Evolutionary conservation across 2,797 vertebrate genomes (phyloP), one percentile per base, ranked within the genome.

Genomic region (Chloroceryle inda): DNA sequence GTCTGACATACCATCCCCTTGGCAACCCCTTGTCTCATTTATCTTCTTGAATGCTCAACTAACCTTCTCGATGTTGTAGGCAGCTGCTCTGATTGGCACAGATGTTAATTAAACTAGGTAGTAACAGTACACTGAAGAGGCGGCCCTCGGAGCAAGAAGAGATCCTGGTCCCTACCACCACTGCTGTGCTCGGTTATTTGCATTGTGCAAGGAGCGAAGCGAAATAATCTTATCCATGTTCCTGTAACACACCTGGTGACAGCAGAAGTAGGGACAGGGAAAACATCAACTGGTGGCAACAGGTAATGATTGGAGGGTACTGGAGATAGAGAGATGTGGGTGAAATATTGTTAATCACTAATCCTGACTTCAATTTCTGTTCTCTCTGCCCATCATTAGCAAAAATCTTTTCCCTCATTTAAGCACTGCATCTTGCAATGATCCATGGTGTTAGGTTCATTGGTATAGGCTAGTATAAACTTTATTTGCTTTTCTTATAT

Each of bases 71-170:
- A 42, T 94, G 91, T 94, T 94, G 91, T 71, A 95, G 91, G 89
- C 96, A 96, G 94, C 96, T 95, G 91, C 88, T 89, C 82, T 96
- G 96, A 97, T 96, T 97, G 96, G 92, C 95, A 95, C 92, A 96
- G 95, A 97, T 94, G 93, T 96, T 96, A 96, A 96, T 97, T 97
- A 96, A 94, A 95, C 66, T 89, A 91, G 92, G 95, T 97, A 94
- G 92, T 84, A 92, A 88, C 85, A 61, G 85, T 76, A 86, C 44
- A 3, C 37, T 73, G 73, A 76, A 94, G 94, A 94, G 85, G 66
- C 42, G 0, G 77, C 80, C 91, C 94, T 95, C 0, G 4, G 85
- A 94, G 94, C 96, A 84, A 90, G 56, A 85, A 92, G n/a, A 64
- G 74, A 88, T 93, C 83, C 71, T 53, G 13, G 23, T 64, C 21